A percentile compares a stretch with the other conserved stretches of the same genome.
These are phyloP conservation scores for Chaetogeoica ovagalla DNA, from an alignment of 2,888 invertebrate species.

Conservation along the genomic window DNA sequence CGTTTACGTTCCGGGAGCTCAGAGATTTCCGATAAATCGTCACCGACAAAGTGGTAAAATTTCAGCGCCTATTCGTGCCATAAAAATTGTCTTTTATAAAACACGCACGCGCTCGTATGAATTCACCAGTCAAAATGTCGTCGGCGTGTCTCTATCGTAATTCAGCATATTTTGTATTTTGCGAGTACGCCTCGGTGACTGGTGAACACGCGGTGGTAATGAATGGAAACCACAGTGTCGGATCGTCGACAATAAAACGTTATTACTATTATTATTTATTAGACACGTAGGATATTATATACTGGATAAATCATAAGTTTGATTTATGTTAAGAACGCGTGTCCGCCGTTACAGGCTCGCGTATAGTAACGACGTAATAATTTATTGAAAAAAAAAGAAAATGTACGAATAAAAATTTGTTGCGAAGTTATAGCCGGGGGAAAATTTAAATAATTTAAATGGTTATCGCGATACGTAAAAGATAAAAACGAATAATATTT, in stretches of 20 bases:
- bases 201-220: too few species aligned
- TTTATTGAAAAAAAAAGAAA: too few species aligned
- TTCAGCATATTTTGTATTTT: too few species aligned
- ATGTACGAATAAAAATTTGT: too few species aligned
- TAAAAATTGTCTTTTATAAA: neutral
- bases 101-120: neutral
- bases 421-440: neutral
- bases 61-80: too few species aligned
- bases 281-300: neutral
- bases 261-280: neutral
- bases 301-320: neutral
- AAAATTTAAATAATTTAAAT: neutral
- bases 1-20: too few species aligned
- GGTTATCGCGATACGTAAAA: neutral
- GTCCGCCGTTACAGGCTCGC: neutral
- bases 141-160: too few species aligned
- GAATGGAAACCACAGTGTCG: neutral
- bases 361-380: too few species aligned
- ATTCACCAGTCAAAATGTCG: neutral
- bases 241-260: neutral
- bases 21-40: too few species aligned
- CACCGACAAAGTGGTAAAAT: too few species aligned
- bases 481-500: neutral
- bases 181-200: neutral
- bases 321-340: neutral